These are phyloP conservation scores for Norana najaformis DNA, from an alignment of 2,888 invertebrate genomes.

Conservation along the genomic window DNA sequence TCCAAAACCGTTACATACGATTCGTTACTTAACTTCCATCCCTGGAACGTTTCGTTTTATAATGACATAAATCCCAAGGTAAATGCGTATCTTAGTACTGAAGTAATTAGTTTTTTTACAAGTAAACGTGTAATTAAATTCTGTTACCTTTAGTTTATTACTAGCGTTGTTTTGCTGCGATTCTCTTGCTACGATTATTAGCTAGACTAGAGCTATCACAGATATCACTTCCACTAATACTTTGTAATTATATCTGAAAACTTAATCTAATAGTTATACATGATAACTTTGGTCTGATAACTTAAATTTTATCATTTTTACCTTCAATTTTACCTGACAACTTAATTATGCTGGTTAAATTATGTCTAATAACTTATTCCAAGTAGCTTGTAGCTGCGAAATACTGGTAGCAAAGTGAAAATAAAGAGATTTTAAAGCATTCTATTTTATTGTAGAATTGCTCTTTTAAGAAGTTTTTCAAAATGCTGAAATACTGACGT, in stretches of 20 bases:
- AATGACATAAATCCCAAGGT: background rate
- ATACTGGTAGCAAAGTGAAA: too few species aligned
- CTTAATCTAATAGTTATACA: too few species aligned
- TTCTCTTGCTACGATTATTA: too few species aligned
- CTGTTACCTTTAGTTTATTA: background rate
- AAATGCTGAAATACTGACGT: background rate
- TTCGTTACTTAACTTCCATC: background rate
- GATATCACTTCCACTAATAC: too few species aligned
- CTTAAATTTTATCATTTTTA: too few species aligned
- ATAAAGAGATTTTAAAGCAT: too few species aligned
- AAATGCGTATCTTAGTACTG: background rate
- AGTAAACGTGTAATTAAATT: background rate
- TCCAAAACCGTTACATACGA: background rate
- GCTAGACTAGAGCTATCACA: background rate
- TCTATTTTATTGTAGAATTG: background rate
- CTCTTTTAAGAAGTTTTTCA: background rate
- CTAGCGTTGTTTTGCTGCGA: background rate
- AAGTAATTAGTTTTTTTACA: background rate
- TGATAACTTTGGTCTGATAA: too few species aligned
- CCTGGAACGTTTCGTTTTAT: background rate
- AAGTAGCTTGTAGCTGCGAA: too few species aligned
- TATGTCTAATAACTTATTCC: too few species aligned
- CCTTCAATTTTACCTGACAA: too few species aligned
- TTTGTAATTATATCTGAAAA: too few species aligned
- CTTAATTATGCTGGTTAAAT: too few species aligned